Evolutionary conservation across 2,888 invertebrate species (phyloP).

Genomic region (Drosophila percnosoma): DNA sequence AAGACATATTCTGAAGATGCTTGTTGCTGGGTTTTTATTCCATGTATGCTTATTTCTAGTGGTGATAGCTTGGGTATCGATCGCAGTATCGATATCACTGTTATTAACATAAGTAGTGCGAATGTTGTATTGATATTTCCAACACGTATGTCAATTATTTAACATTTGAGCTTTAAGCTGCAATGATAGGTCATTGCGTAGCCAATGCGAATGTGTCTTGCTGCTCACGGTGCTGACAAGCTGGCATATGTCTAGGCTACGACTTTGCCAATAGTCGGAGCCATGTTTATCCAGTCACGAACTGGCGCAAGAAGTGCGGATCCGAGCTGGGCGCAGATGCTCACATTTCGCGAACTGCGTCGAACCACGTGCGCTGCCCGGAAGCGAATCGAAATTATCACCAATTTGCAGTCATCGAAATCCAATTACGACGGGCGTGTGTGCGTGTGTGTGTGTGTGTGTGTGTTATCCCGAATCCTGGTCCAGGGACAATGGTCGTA

Average conservation of each 20-base stretch:
- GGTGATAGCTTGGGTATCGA: too few species aligned
- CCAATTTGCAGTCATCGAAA: slow-evolving; percentile 84
- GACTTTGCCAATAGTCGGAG: slow-evolving; percentile 36
- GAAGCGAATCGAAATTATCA: slow-evolving; percentile 82
- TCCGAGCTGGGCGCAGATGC: slow-evolving; percentile 60
- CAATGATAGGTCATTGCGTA: background rate
- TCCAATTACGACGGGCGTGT: slow-evolving; percentile 79
- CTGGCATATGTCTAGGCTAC: slow-evolving; percentile 25
- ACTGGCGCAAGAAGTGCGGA: slow-evolving; percentile 57
- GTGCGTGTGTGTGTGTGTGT: slow-evolving; percentile 26
- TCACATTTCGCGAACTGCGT: slow-evolving; percentile 63
- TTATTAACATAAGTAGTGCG: background rate
- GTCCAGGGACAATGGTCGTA: slow-evolving; percentile 42
- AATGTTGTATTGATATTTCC: background rate
- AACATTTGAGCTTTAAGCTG: slow-evolving; percentile 10
- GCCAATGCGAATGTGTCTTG: background rate
- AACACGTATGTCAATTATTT: background rate
- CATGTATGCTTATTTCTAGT: too few species aligned
- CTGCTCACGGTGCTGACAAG: background rate
- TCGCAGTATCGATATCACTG: too few species aligned
- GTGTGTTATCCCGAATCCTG: slow-evolving; percentile 32
- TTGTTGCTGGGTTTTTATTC: too few species aligned
- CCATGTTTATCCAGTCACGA: slow-evolving; percentile 66
- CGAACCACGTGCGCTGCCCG: slow-evolving; percentile 71
- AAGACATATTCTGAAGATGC: background rate